Evolutionary conservation across 2,113 vertebrate genomes (phyloP).

Genomic region (Macrotis lagotis): DNA sequence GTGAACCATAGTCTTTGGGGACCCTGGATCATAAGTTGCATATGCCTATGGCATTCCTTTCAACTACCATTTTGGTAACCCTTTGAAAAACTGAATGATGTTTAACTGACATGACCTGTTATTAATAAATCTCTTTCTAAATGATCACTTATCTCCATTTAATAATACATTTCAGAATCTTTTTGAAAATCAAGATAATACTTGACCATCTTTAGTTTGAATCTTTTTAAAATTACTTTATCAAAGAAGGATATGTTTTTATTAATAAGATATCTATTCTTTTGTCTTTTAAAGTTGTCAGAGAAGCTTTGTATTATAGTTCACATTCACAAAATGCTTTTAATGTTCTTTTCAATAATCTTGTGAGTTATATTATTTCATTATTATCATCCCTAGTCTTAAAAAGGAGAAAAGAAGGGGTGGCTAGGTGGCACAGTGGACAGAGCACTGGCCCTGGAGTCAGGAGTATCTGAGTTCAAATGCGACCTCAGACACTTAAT

Average conservation of each 20-base stretch:
- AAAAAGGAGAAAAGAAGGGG: background rate
- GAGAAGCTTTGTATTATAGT: constrained; percentile 18
- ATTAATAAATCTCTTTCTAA: background rate
- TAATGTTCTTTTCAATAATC: background rate
- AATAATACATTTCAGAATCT: background rate
- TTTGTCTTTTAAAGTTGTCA: constrained; percentile 56
- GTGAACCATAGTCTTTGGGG: background rate
- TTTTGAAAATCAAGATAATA: background rate
- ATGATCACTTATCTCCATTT: background rate
- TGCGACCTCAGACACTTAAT: too few relatives aligned
- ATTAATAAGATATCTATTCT: background rate
- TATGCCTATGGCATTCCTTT: background rate
- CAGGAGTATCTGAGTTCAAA: too few relatives aligned
- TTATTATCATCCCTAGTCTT: background rate
- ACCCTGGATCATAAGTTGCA: background rate
- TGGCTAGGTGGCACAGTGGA: too few relatives aligned
- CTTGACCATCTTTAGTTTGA: background rate
- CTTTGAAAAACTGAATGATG: background rate
- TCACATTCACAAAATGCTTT: background rate
- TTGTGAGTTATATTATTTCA: background rate
- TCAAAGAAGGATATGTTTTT: background rate
- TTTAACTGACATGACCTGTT: background rate
- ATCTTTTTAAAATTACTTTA: background rate
- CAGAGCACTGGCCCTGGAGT: too few relatives aligned
- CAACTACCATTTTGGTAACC: background rate